Evolutionary conservation across 2,888 invertebrate species (phyloP), one percentile per base, ranked within the genome.

Genomic region (Drosophila prostipennis): DNA sequence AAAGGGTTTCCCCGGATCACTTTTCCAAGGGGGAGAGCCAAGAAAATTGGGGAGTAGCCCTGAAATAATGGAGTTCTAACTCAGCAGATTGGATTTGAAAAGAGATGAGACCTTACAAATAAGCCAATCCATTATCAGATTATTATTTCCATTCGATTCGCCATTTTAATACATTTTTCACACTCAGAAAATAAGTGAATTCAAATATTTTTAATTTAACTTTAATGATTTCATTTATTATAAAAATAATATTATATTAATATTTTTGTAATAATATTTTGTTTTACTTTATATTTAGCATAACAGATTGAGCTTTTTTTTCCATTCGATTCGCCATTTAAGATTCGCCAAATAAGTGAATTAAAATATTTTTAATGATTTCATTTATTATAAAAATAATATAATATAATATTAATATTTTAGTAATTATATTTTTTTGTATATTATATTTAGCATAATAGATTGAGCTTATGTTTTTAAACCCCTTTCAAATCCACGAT

Each of bases 41-140:
- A 19, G 34, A 57, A 63, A 26, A 40, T 14, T 39, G 37, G 68
- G 64, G 64, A 53, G 55, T 34, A 1, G 55, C 45, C 8, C 26
- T 5, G 13, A 13, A 11, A 57, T 56, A 68, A 73, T 34, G 56
- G 46, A 55, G 37, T 67, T 29, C 23, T 32, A 53, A 37, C 37
- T 36, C 29, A 23, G 37, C 19, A 10, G 56, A 26, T 39, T 37
- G 23, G 19, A 10, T 14, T 36, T 36, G 5, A 51, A 51, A 51
- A 23, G 36, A 36, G 36, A 5, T 46, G n/a, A 1, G 3, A 6
- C 8, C 3, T n/a, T 7, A 26, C 4, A 26, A 14, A 36, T 13
- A 34, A 39, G 6, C 19, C 8, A 8, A 40, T 40, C 39, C 10
- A 52, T 40, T 49, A 10, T 23, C 19, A 13, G 8, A 19, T n/a